Evolutionary conservation across 2,797 vertebrate species (phyloP).

Genomic region (Xyrichtys novacula): DNA sequence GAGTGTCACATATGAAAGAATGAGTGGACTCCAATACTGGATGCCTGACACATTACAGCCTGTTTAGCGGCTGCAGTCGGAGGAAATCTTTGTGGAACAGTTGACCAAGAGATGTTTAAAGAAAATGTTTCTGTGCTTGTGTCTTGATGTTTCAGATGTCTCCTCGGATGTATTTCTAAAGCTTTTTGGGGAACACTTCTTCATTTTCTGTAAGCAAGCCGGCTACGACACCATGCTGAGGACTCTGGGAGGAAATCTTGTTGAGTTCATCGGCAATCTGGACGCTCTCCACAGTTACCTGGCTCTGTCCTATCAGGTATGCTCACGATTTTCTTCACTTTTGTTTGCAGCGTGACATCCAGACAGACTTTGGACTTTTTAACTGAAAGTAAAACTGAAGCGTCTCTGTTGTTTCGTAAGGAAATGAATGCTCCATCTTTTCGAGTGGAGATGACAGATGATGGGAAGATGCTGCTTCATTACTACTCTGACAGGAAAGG

Average conservation of each 20-base stretch:
- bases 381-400: neutral
- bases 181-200: constrained; percentile 89
- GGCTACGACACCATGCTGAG: constrained; percentile 88
- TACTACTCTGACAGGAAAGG: constrained; percentile 86
- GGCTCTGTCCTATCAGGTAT: constrained; percentile 86
- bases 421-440: constrained; percentile 88
- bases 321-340: neutral
- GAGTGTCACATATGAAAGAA: no score
- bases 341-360: no score
- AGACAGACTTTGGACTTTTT: neutral
- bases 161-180: constrained; percentile 82
- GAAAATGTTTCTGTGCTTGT: neutral
- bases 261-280: constrained; percentile 88
- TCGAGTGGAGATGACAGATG: constrained; percentile 78
- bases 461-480: constrained; percentile 81
- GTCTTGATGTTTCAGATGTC: constrained; percentile 39
- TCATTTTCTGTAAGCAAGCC: constrained; percentile 87
- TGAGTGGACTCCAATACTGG: no score
- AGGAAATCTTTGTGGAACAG: no score
- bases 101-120: no score
- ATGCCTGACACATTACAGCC: no score
- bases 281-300: constrained; percentile 89
- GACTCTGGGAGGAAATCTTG: constrained; percentile 86
- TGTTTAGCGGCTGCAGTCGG: no score
- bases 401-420: no score